A percentile compares a stretch with the other conserved stretches of the same genome.
phyloP scores from a whole-genome alignment of 2,797 vertebrate species.

The Acanthurus leucopareius region DNA sequence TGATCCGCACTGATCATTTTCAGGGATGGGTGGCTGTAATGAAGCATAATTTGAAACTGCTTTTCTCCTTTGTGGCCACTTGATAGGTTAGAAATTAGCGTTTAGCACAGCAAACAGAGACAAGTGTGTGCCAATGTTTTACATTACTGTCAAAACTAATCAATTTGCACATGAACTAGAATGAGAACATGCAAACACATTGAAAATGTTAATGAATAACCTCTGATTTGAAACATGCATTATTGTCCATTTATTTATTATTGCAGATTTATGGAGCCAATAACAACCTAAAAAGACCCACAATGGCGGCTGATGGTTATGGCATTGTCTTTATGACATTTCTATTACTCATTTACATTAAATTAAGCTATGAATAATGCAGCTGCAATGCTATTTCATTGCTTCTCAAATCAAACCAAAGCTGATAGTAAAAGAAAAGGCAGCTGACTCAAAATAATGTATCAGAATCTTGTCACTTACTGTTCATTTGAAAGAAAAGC shows the following conservation, averaged over 20 bases:
- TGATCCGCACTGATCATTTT: constrained; percentile 75
- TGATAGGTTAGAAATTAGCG: constrained; percentile 70
- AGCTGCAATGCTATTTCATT: constrained; percentile 32
- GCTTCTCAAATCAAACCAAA: constrained; percentile 41
- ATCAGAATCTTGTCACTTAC: constrained; percentile 53
- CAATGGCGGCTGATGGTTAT: constrained; percentile 1
- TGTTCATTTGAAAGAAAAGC: constrained; percentile 56
- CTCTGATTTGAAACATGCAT: constrained; percentile 19
- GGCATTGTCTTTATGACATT: constrained; percentile 12
- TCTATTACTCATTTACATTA: constrained; percentile 24
- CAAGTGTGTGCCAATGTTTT: constrained; percentile 33
- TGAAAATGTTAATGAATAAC: constrained; percentile 23
- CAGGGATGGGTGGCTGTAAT: constrained; percentile 75
- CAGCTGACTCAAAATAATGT: constrained; percentile 53
- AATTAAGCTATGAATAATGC: constrained; percentile 55
- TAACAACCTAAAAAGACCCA: constrained; percentile 13
- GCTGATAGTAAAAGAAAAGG: constrained; percentile 37
- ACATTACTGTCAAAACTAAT: constrained; percentile 46
- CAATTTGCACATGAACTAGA: constrained; percentile 17
- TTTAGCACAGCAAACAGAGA: constrained; percentile 59
- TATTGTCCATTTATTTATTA: constrained; percentile 12
- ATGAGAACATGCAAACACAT: neutral
- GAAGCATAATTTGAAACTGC: constrained; percentile 75
- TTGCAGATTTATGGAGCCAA: constrained; percentile 31
- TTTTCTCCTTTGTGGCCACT: constrained; percentile 65